Evolutionary conservation across 2,113 vertebrate genomes (phyloP), one percentile per base, ranked within the genome.

Genomic region (Lophius piscatorius): DNA sequence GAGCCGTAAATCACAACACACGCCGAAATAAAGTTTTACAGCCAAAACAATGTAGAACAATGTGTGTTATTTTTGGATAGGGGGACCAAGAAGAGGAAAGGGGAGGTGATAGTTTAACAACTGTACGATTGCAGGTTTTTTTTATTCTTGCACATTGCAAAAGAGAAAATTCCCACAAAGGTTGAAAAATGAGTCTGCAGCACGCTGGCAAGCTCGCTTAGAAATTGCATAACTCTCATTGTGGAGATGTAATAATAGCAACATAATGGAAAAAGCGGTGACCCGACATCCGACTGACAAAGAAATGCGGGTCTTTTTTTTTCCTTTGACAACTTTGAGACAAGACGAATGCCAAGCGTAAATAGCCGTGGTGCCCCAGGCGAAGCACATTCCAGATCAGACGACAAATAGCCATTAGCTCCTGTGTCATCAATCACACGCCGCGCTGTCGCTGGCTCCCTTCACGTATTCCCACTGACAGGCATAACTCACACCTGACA

Each of bases 401-500:
- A 74, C 64, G 40, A 82, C 76, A 77, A 84, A 86, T 76, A 78
- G 84, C 63, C 63, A 68, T 78, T 83, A 82, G 21, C 41, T 18
- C 28, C 21, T 34, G 1, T 11, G 68, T 67, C 62, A 84, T 88
- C 44, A 74, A 84, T 86, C 81, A 87, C 70, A 1, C 38, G 9
- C 63, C 48, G 50, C 56, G 54, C 69, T 78, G 77, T 81, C 76
- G 83, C 69, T 49, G 47, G 46, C 47, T 71, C 33, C 73, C 81
- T 83, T 82, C 78, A 60, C 45, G 65, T 59, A 70, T 80, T 83
- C 69, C 71, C 70, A 60, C 67, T 82, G 73, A 89, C 77, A 77
- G 76, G 51, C 83, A 83, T 78, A 78, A 82, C 71, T 83, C 70
- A 42, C 36, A 54, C 22, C 65, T 83, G 77, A 87, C 84, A 87